Percentiles rank a stretch among this genome's conserved stretches.
Evolutionary conservation across 2,888 invertebrate species (phyloP).

Genomic region (Rhopalosiphum nymphaeae): DNA sequence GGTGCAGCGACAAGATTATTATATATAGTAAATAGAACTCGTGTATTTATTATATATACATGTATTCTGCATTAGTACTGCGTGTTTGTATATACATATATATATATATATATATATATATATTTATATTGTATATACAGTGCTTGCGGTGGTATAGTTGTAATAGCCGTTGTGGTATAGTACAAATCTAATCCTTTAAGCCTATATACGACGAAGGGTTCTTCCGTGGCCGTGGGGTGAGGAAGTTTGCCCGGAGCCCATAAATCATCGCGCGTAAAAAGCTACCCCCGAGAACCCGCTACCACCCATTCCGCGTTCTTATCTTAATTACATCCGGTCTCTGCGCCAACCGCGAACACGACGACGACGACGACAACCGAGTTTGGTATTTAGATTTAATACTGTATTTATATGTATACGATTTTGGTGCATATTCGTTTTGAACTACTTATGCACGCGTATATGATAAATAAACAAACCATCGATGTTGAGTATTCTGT

Average conservation of each 20-base stretch:
- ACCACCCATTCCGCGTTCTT: conserved; percentile 53
- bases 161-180: not conserved
- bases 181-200: conserved; percentile 61
- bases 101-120: no score
- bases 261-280: conserved; percentile 64
- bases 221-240: not conserved
- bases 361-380: not conserved
- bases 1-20: not conserved
- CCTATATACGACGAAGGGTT: conserved; percentile 45
- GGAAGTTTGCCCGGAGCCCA: conserved; percentile 48
- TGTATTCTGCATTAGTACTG: not conserved
- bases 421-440: not conserved
- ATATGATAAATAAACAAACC: not conserved
- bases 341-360: conserved; percentile 26
- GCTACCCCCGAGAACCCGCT: conserved; percentile 7
- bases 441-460: not conserved
- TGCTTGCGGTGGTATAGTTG: not conserved
- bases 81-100: no score
- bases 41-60: not conserved
- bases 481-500: not conserved
- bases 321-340: conserved; percentile 64
- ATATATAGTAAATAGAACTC: not conserved
- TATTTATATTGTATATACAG: not conserved
- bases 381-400: conserved; percentile 44
- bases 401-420: not conserved